These are phyloP conservation scores for Staurois parvus DNA, from an alignment of 2,797 vertebrate genomes.

Conservation along the genomic window DNA sequence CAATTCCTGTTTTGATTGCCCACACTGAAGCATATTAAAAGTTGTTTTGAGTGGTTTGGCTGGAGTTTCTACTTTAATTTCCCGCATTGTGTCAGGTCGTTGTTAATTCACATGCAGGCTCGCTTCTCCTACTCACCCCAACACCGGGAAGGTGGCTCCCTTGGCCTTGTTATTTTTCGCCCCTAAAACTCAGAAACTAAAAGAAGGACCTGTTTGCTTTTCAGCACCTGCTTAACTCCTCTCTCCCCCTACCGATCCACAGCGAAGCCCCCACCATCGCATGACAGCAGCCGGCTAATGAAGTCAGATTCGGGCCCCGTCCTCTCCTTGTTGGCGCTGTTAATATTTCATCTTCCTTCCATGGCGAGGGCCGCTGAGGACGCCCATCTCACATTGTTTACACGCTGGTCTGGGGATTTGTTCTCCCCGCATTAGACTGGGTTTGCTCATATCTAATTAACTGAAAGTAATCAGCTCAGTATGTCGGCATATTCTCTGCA, in stretches of 20 bases:
- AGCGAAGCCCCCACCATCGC: background rate
- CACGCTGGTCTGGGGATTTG: conserved; percentile 62
- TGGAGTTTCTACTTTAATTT: too few relatives aligned
- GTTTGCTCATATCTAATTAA: conserved; percentile 66
- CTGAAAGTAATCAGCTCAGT: conserved; percentile 64
- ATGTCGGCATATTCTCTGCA: conserved; percentile 60
- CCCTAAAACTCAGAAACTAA: too few relatives aligned
- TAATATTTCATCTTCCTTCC: conserved; percentile 80
- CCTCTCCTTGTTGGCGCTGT: conserved; percentile 72
- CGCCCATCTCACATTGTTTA: conserved; percentile 64
- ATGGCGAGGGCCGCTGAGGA: conserved; percentile 62
- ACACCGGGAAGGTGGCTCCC: too few relatives aligned
- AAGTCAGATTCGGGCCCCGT: conserved; percentile 76
- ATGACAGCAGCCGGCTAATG: conserved; percentile 72
- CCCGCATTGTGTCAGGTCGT: too few relatives aligned
- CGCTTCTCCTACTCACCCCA: too few relatives aligned
- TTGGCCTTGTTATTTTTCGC: too few relatives aligned
- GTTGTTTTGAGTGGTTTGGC: too few relatives aligned
- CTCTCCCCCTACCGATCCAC: background rate
- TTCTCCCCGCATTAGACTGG: conserved; percentile 63
- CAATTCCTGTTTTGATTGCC: too few relatives aligned
- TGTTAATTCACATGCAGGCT: too few relatives aligned
- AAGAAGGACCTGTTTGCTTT: background rate
- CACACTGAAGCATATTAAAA: too few relatives aligned
- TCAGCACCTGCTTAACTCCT: background rate